Conservation (phyloP, 2,797 vertebrate species). For the Eulemur coronatus region DNA sequence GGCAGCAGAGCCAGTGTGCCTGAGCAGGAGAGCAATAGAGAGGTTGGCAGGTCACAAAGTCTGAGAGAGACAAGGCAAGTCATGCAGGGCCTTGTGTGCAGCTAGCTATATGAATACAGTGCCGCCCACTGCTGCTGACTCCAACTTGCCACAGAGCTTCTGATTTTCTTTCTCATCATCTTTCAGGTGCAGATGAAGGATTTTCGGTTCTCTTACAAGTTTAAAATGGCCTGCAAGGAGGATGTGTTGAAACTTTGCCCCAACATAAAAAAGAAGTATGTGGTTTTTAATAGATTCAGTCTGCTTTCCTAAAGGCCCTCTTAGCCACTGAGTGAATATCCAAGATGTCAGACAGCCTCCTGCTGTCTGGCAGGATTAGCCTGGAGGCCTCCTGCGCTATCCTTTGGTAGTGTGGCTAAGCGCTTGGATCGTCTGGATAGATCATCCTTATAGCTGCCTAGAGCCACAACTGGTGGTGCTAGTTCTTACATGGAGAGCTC, state of each 20-base stretch:
- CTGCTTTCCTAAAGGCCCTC: background rate
- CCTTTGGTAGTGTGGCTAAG: background rate
- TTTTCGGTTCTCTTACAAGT: constrained; percentile 98
- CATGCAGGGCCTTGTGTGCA: too few species aligned
- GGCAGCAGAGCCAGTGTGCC: too few species aligned
- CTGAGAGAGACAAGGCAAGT: background rate
- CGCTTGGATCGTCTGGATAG: background rate
- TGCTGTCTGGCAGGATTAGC: background rate
- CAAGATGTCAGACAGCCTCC: background rate
- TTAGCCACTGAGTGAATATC: background rate
- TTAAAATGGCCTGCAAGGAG: constrained; percentile 99
- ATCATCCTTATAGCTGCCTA: background rate
- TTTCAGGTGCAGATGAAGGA: constrained; percentile 97
- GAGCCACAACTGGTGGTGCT: background rate
- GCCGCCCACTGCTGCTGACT: background rate
- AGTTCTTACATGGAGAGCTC: background rate
- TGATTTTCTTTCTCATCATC: constrained; percentile 43
- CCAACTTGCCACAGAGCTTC: background rate
- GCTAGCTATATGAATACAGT: background rate
- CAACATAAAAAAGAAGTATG: constrained; percentile 99
- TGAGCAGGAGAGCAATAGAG: background rate
- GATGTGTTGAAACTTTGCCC: constrained; percentile 98
- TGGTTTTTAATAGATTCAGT: constrained; percentile 22
- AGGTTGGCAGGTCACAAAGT: too few species aligned
- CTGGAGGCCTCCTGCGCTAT: background rate